Conservation (phyloP, 1,140 invertebrate genomes). For the Drosophila tropicalis region DNA sequence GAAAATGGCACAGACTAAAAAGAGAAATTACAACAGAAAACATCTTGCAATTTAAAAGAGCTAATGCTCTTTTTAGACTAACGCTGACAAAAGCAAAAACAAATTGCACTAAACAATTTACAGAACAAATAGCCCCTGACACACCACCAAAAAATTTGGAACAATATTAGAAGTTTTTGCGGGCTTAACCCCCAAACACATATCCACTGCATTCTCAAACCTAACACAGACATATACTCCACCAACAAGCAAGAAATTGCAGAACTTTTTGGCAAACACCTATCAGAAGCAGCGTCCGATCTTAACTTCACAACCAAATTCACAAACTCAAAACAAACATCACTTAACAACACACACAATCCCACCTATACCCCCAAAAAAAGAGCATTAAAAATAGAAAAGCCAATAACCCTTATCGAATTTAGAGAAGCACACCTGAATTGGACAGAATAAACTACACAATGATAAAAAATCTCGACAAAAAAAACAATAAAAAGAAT, state of each 20-base stretch:
- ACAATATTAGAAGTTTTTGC: conserved; percentile 2
- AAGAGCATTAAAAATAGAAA: conserved; percentile 41
- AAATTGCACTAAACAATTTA: background rate
- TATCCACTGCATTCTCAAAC: background rate
- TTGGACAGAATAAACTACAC: conserved; percentile 30
- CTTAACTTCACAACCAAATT: conserved; percentile 1
- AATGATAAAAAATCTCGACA: conserved; percentile 31
- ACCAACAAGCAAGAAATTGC: background rate
- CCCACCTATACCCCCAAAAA: conserved; percentile 18
- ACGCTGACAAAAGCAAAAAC: background rate
- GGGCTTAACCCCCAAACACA: conserved; percentile 11
- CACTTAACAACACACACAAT: conserved; percentile 15
- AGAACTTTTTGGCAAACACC: conserved; percentile 22
- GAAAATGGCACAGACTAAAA: no score
- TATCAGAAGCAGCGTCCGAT: conserved; percentile 11
- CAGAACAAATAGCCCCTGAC: background rate
- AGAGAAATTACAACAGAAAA: background rate
- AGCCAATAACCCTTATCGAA: conserved; percentile 22
- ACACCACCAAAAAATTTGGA: conserved; percentile 7
- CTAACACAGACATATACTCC: conserved; percentile 12
- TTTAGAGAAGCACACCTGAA: conserved; percentile 33
- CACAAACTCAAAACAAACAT: conserved; percentile 19
- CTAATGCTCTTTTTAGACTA: background rate
- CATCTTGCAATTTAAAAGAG: background rate
- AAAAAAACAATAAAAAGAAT: conserved; percentile 26